A percentile compares a stretch with the other conserved stretches of the same genome.
These are phyloP conservation scores for Ptychochromis oligacanthus DNA, from an alignment of 2,113 vertebrate genomes.

Conservation along the genomic window DNA sequence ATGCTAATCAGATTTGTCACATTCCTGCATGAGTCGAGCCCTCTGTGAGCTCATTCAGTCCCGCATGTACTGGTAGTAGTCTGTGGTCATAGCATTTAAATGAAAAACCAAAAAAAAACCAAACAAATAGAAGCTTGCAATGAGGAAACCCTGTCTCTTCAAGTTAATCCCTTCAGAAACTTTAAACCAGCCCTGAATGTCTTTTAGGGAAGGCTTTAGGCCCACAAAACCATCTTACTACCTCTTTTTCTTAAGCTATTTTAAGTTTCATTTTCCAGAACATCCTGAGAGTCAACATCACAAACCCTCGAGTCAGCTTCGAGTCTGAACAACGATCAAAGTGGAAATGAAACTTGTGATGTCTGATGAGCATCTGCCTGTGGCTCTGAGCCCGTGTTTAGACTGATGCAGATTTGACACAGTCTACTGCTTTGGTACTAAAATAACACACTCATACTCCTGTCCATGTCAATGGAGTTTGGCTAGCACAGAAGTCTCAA, in stretches of 20 bases:
- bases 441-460: constrained; percentile 33
- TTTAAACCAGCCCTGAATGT: not conserved
- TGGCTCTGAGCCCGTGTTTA: constrained; percentile 17
- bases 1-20: constrained; percentile 33
- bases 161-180: constrained; percentile 16
- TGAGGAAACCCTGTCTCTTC: constrained; percentile 37
- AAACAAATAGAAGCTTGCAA: constrained; percentile 19
- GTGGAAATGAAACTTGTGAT: constrained; percentile 35
- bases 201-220: not conserved
- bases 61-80: constrained; percentile 36
- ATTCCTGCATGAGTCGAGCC: constrained; percentile 48
- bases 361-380: not conserved
- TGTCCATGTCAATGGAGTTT: not conserved
- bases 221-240: not conserved
- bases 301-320: constrained; percentile 14
- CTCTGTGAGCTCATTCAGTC: constrained; percentile 30
- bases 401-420: constrained; percentile 41
- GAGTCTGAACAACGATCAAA: constrained; percentile 8
- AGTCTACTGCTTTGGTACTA: constrained; percentile 70
- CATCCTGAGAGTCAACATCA: constrained; percentile 7
- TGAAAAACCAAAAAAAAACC: not conserved
- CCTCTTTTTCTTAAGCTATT: not conserved
- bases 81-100: constrained; percentile 32
- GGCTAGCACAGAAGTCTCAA: constrained; percentile 7
- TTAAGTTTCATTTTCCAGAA: constrained; percentile 4